phyloP scores from a whole-genome alignment of 2,113 vertebrate species.

The Manacus vitellinus region DNA sequence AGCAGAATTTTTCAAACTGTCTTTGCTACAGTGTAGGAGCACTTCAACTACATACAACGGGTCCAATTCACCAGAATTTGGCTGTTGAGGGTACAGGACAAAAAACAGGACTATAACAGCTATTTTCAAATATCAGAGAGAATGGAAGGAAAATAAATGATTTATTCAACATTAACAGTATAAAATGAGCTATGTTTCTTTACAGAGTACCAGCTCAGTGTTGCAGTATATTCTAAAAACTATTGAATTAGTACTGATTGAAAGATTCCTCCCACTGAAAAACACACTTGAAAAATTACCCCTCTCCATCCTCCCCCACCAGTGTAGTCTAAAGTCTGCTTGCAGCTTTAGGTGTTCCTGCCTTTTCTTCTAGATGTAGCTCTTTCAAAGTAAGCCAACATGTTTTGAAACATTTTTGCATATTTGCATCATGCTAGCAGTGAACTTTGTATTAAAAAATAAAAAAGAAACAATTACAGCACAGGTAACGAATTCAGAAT shows the following conservation, averaged over 20 bases:
- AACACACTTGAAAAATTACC: background rate
- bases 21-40: conserved; percentile 91
- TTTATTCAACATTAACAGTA: background rate
- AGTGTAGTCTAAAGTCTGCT: background rate
- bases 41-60: conserved; percentile 93
- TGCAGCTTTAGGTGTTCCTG: background rate
- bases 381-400: background rate
- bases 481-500: background rate
- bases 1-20: conserved; percentile 91
- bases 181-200: background rate
- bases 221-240: background rate
- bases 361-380: background rate
- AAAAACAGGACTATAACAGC: background rate
- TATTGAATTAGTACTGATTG: background rate
- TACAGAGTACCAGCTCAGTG: background rate
- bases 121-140: background rate
- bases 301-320: background rate
- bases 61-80: conserved; percentile 84
- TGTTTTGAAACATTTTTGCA: background rate
- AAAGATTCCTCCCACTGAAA: background rate
- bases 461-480: background rate
- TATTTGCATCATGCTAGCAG: background rate
- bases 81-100: conserved; percentile 58
- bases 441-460: background rate
- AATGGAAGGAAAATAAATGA: background rate